A percentile compares a stretch with the other conserved stretches of the same genome.
These are phyloP conservation scores for Euspilapteryx auroguttella DNA, from an alignment of 2,888 invertebrate genomes.

Conservation along the genomic window DNA sequence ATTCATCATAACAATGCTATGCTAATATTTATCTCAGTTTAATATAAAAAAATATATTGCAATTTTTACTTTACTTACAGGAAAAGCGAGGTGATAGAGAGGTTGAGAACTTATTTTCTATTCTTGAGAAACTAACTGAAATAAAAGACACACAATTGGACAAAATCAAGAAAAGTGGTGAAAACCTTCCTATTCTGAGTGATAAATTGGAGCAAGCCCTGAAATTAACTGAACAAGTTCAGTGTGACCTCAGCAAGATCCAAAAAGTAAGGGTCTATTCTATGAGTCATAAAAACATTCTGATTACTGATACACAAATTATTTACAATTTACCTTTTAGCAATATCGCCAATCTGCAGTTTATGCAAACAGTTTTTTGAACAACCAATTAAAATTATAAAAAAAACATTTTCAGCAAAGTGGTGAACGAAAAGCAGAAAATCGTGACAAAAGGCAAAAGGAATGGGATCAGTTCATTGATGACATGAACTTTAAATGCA, in stretches of 20 bases:
- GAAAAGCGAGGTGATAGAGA: conserved; percentile 78
- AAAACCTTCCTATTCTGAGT: conserved; percentile 62
- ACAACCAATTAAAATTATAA: too few relatives aligned
- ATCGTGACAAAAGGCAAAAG: conserved; percentile 30
- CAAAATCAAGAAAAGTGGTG: conserved; percentile 64
- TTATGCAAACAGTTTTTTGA: too few relatives aligned
- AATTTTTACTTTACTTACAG: conserved; percentile 38
- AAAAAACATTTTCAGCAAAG: conserved; percentile 22
- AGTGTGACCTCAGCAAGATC: conserved; percentile 59
- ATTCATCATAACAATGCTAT: too few relatives aligned
- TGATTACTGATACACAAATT: too few relatives aligned
- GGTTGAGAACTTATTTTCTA: conserved; percentile 75
- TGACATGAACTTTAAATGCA: conserved; percentile 76
- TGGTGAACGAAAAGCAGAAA: conserved; percentile 22
- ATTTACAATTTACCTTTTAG: too few relatives aligned
- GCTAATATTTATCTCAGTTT: too few relatives aligned
- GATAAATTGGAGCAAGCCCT: conserved; percentile 69
- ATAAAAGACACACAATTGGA: conserved; percentile 75
- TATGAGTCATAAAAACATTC: conserved; percentile 6
- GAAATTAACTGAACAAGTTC: conserved; percentile 63
- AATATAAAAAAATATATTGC: too few relatives aligned
- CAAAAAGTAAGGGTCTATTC: conserved; percentile 41
- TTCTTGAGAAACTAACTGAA: conserved; percentile 76
- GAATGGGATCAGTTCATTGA: conserved; percentile 78
- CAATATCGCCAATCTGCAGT: too few relatives aligned